Percentiles rank a stretch among this genome's conserved stretches.
Conservation (phyloP, 2,888 invertebrate species). For the Smittia aterrima region DNA sequence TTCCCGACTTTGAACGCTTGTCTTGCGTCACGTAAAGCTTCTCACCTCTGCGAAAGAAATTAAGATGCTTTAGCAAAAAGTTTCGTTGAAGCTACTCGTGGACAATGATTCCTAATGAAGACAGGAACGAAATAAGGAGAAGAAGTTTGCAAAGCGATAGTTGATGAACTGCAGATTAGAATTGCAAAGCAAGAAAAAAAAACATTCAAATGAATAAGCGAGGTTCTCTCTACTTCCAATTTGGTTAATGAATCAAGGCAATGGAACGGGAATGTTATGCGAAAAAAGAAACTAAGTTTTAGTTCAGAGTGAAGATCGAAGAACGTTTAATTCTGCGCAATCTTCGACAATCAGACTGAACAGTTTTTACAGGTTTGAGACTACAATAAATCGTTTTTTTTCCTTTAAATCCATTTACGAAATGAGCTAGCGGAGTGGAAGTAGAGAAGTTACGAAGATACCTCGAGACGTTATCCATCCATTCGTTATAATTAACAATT, state of each 20-base stretch:
- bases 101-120: background rate
- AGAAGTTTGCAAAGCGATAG: background rate
- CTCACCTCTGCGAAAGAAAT: conserved; percentile 63
- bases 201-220: conserved; percentile 6
- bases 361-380: background rate
- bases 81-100: background rate
- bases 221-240: conserved; percentile 13
- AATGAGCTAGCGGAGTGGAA: conserved; percentile 5
- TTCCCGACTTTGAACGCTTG: conserved; percentile 68
- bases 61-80: background rate
- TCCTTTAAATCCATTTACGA: no score
- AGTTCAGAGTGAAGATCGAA: background rate
- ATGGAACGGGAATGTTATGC: background rate
- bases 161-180: background rate
- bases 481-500: conserved; percentile 60
- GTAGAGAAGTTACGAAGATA: conserved; percentile 45
- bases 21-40: conserved; percentile 80
- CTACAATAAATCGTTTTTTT: no score
- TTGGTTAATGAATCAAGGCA: conserved; percentile 18
- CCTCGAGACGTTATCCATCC: conserved; percentile 57
- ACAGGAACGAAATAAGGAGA: background rate
- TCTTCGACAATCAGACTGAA: background rate
- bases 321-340: no score
- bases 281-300: background rate
- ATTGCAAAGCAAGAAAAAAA: background rate